Conservation (phyloP, 2,113 vertebrate species). For the Ciconia stormi region DNA sequence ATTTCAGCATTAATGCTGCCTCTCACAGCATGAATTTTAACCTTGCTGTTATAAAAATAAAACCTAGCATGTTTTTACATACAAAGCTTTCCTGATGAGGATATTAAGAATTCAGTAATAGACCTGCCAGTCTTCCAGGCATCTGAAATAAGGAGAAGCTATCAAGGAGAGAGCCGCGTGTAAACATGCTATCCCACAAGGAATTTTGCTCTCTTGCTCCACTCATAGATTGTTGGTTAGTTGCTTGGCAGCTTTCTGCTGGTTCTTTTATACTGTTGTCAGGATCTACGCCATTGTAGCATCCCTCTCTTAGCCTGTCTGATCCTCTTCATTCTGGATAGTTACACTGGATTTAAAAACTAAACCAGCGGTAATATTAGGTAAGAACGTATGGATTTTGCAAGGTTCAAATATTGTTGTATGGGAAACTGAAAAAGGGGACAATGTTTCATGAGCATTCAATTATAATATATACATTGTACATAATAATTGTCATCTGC, state of each 20-base stretch:
- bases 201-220: neutral
- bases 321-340: neutral
- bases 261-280: neutral
- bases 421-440: neutral
- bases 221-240: neutral
- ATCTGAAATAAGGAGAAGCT: neutral
- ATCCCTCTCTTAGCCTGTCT: neutral
- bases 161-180: neutral
- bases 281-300: fast-evolving
- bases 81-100: neutral
- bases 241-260: neutral
- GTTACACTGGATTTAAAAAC: neutral
- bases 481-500: neutral
- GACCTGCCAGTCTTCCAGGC: neutral
- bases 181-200: neutral
- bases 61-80: neutral
- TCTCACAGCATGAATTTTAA: neutral
- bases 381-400: neutral
- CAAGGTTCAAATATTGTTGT: neutral
- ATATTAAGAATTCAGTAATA: neutral
- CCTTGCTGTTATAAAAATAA: neutral
- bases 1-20: neutral
- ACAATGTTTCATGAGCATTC: neutral
- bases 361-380: neutral
- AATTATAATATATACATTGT: neutral